Evolutionary conservation across 1,140 invertebrate genomes (phyloP).

Genomic region (Chymomyza costata): DNA sequence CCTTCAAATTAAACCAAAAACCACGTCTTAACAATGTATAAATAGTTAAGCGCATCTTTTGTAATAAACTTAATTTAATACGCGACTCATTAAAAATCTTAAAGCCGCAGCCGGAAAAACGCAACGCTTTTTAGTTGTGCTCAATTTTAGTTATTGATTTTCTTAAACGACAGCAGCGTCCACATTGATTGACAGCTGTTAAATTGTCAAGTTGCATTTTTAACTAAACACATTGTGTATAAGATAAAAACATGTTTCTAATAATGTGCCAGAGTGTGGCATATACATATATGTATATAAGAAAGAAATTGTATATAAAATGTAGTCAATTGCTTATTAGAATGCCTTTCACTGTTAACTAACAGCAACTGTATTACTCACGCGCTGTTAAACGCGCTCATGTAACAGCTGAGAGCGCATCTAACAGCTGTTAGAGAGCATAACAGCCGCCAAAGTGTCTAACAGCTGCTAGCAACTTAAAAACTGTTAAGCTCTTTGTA

Average conservation of each 20-base stretch:
- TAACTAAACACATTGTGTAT: no score
- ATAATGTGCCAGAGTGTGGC: no score
- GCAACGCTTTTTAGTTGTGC: slow-evolving; percentile 26
- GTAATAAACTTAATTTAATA: no score
- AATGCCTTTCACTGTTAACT: neutral
- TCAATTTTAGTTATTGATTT: slow-evolving; percentile 63
- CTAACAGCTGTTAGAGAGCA: slow-evolving; percentile 1
- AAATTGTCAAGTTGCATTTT: no score
- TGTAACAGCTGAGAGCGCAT: no score
- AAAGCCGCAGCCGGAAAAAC: slow-evolving; percentile 11
- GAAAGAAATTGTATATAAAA: no score
- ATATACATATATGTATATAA: no score
- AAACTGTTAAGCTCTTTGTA: slow-evolving; percentile 1
- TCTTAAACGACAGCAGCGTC: slow-evolving; percentile 45
- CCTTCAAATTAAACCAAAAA: slow-evolving; percentile 32
- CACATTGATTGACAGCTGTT: slow-evolving; percentile 56
- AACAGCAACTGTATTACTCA: slow-evolving; percentile 21
- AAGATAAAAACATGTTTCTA: no score
- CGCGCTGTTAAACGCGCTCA: neutral
- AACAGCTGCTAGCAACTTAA: no score
- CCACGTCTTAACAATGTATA: slow-evolving; percentile 18
- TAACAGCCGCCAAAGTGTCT: slow-evolving; percentile 17
- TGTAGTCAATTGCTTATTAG: slow-evolving; percentile 7
- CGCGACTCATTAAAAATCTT: slow-evolving; percentile 30
- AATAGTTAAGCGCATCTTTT: slow-evolving; percentile 4